Conservation (phyloP, 35 echinoderm and acorn worm species). For the Ophioderma brevispina region DNA sequence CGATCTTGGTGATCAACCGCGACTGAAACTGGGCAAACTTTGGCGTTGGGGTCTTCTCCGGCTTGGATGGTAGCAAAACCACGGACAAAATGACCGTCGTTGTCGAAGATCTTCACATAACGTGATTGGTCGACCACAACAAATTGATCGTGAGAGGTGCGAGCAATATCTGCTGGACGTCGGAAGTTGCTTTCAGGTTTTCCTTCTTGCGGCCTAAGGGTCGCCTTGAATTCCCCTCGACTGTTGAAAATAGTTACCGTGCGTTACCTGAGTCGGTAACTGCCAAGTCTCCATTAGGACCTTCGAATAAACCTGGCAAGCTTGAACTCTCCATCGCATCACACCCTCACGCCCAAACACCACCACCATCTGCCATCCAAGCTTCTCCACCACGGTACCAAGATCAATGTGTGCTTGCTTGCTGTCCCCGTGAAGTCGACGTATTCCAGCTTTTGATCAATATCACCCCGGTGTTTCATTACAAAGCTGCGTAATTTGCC, state of each 20-base stretch:
- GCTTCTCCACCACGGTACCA: constrained; percentile 8
- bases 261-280: constrained; percentile 21
- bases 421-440: constrained; percentile 23
- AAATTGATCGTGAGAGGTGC: not conserved
- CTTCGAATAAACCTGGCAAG: not conserved
- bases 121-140: constrained; percentile 16
- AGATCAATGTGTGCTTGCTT: not conserved
- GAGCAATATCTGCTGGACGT: constrained; percentile 10
- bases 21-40: constrained; percentile 1
- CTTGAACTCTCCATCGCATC: constrained; percentile 31
- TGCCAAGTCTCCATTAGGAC: constrained; percentile 15
- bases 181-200: constrained; percentile 22
- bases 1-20: constrained; percentile 15
- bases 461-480: not conserved
- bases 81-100: constrained; percentile 3
- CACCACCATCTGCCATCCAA: constrained; percentile 22
- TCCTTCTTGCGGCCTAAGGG: not conserved
- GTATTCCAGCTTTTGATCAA: constrained; percentile 6
- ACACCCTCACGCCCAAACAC: constrained; percentile 22
- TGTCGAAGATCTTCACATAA: constrained; percentile 22
- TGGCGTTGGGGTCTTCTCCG: not conserved
- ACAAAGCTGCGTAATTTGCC: not conserved
- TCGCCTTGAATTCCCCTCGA: not conserved
- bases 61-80: not conserved
- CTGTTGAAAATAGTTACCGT: constrained; percentile 17